Base-by-base conservation (phyloP, 1,140 invertebrate genomes). In the Matsumurasca onukii region DNA sequence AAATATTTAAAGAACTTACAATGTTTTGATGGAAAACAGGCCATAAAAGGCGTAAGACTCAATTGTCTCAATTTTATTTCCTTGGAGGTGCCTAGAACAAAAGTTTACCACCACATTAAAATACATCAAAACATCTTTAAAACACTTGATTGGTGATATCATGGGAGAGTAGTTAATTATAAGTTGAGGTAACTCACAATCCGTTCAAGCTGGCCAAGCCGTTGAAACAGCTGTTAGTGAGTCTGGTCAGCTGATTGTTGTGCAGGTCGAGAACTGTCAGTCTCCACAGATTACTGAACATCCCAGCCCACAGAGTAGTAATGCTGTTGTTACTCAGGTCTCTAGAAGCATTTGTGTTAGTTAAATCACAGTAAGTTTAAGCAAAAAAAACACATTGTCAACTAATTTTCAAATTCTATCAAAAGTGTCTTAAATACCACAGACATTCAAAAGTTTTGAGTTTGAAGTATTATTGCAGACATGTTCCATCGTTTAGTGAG, bases 151-250 rank as follows among this genome's bases (percentile, higher is more conserved):
- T n/a, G n/a, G n/a, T n/a, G n/a, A n/a, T n/a, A n/a, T n/a, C n/a
- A n/a, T n/a, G n/a, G n/a, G n/a, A n/a, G n/a, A n/a, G n/a, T n/a
- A n/a, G n/a, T n/a, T n/a, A n/a, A n/a, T n/a, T n/a, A n/a, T n/a
- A n/a, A n/a, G n/a, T n/a, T n/a, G n/a, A n/a, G n/a, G n/a, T n/a
- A 69, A 78, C 77, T 76, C 71, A 81, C 80, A 81, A 67, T 20
- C 73, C 76, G n/a, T 70, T 75, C 3, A 81, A 51, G 30, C 69
- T 75, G 17, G 70, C 57, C 9, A 81, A 70, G 30, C 80, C 79
- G 24, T 74, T 71, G 66, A 81, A 81, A 5, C 77, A 71, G 48
- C 75, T 66, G 63, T 75, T 73, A 49, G 72, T 31, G 2, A 82
- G 64, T 13, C 65, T 48, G 3, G 71, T 71, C n/a, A 81, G 76